Evolutionary conservation across 2,113 vertebrate species (phyloP).

Genomic region (Catharus bicknelli): DNA sequence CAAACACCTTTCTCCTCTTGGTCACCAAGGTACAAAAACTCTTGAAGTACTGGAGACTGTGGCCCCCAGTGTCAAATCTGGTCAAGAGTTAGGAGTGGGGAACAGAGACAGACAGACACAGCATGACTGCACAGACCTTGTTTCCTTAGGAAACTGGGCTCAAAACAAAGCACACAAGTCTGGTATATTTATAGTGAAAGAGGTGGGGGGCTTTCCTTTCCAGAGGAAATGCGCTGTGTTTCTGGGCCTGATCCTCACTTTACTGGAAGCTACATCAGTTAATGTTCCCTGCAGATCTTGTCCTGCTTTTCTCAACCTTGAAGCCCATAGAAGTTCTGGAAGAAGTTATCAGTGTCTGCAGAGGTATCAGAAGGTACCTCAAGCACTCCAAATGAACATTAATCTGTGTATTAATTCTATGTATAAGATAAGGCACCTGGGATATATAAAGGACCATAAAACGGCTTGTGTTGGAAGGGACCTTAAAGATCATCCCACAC

Average conservation of each 20-base stretch:
- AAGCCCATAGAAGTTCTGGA: not conserved
- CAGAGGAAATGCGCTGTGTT: constrained; percentile 34
- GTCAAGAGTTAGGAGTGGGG: not conserved
- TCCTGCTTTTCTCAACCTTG: not conserved
- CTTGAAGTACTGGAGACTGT: not conserved
- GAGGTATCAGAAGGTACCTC: not conserved
- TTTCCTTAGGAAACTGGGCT: constrained; percentile 63
- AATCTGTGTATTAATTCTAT: not conserved
- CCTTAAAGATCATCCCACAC: not conserved
- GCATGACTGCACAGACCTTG: constrained; percentile 25
- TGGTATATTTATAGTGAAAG: constrained; percentile 23
- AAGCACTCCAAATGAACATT: not conserved
- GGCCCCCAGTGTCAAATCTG: not conserved
- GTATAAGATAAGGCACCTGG: not conserved
- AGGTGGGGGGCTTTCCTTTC: constrained; percentile 37
- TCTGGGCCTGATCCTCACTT: not conserved
- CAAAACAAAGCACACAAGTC: constrained; percentile 48
- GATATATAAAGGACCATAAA: not conserved
- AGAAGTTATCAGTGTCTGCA: not conserved
- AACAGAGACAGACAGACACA: constrained; percentile 47
- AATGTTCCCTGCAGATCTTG: not conserved
- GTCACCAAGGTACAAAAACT: not conserved
- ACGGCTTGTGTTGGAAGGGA: not conserved
- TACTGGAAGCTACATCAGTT: not conserved
- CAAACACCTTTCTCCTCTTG: not conserved